These are phyloP conservation scores for Edolisoma coerulescens DNA, from an alignment of 2,113 vertebrate genomes.

Conservation along the genomic window DNA sequence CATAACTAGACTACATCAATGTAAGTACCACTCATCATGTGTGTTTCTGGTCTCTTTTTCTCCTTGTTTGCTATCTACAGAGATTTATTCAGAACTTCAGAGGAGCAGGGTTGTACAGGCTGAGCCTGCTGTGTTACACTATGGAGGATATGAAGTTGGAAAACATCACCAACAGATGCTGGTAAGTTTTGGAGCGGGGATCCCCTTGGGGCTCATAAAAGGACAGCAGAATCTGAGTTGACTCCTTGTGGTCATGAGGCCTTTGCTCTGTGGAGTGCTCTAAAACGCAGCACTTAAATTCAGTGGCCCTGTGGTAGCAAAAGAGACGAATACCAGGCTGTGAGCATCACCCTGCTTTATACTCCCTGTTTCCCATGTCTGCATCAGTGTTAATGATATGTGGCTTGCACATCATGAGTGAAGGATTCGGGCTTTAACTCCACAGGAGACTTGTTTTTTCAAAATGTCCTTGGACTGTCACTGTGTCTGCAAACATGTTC, in stretches of 20 bases:
- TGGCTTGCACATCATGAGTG: not conserved
- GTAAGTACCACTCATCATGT: not conserved
- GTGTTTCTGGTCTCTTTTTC: not conserved
- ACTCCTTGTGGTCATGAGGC: not conserved
- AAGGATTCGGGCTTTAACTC: not conserved
- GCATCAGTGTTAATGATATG: not conserved
- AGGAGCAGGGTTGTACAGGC: conserved; percentile 78
- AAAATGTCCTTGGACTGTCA: not conserved
- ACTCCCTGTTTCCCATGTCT: not conserved
- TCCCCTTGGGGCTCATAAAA: not conserved
- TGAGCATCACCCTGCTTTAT: not conserved
- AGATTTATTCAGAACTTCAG: conserved; percentile 76
- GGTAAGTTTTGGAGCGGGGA: conserved; percentile 66
- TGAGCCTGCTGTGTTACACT: conserved; percentile 87
- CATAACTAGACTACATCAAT: not conserved
- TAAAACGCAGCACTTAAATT: not conserved
- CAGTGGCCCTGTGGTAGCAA: not conserved
- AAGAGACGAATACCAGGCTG: not conserved
- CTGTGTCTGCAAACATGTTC: not conserved
- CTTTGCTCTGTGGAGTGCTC: not conserved
- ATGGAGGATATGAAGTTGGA: conserved; percentile 84
- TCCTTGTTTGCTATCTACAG: conserved; percentile 55
- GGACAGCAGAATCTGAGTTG: not conserved
- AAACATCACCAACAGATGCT: conserved; percentile 79
- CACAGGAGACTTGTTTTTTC: not conserved